A percentile compares a stretch with the other conserved stretches of the same genome.
phyloP scores from a whole-genome alignment of 1,140 invertebrate species.

The Sminthurides bifidus region DNA sequence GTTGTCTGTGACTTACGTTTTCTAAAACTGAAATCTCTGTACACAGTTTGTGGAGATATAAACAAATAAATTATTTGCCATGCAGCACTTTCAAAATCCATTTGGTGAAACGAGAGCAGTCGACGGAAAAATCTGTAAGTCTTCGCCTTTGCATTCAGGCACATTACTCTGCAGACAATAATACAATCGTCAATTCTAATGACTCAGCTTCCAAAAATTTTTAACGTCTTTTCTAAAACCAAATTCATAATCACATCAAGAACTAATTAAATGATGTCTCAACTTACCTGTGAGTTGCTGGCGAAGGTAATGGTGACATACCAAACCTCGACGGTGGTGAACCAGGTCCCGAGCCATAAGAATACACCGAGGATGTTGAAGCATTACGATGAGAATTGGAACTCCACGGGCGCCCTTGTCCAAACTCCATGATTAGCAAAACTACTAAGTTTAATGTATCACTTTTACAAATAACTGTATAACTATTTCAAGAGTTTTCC shows the following conservation, averaged over 20 bases:
- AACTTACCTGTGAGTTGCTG: slow-evolving; percentile 40
- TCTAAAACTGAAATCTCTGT: slow-evolving; percentile 94
- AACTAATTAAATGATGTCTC: slow-evolving; percentile 3
- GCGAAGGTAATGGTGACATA: slow-evolving; percentile 39
- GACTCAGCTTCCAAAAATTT: background rate
- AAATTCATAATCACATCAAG: background rate
- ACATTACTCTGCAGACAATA: slow-evolving; percentile 44
- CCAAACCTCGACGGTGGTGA: too few species aligned
- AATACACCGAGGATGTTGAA: background rate
- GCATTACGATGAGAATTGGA: slow-evolving; percentile 28
- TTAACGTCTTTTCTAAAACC: background rate
- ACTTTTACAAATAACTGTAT: too few species aligned
- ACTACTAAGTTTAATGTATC: too few species aligned
- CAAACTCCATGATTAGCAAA: slow-evolving; percentile 33
- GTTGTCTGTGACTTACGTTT: slow-evolving; percentile 63
- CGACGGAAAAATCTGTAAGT: slow-evolving; percentile 83
- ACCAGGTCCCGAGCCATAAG: background rate
- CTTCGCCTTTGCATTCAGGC: slow-evolving; percentile 76
- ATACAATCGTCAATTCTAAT: background rate
- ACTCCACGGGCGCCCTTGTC: slow-evolving; percentile 39
- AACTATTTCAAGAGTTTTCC: too few species aligned
- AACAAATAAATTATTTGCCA: slow-evolving; percentile 99
- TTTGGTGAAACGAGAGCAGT: slow-evolving; percentile 87
- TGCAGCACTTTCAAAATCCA: slow-evolving; percentile 98
- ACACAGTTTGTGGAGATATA: slow-evolving; percentile 91